These are phyloP conservation scores for Semotilus atromaculatus DNA, from an alignment of 2,797 vertebrate species.

Conservation along the genomic window DNA sequence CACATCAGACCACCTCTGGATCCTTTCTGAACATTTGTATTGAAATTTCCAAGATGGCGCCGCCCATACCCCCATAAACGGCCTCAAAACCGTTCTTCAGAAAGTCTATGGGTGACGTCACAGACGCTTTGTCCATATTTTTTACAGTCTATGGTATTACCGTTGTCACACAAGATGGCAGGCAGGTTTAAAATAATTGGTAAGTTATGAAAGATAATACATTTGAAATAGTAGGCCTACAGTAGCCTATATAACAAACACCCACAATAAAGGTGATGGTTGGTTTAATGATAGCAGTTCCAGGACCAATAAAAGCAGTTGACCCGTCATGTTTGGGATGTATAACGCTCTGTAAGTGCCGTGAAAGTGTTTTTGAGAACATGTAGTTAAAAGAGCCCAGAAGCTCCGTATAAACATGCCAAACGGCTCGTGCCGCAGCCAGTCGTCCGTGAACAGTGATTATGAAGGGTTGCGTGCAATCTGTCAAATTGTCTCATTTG, in stretches of 20 bases:
- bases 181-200: too few relatives aligned
- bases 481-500: conserved; percentile 48
- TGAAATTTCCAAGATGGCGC: too few relatives aligned
- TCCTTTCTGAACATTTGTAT: too few relatives aligned
- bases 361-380: background rate
- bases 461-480: conserved; percentile 43
- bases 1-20: too few relatives aligned
- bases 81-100: too few relatives aligned
- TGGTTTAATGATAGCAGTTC: background rate
- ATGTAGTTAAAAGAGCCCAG: conserved; percentile 9
- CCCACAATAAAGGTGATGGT: background rate
- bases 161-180: too few relatives aligned
- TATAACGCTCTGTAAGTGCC: background rate
- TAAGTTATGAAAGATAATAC: too few relatives aligned
- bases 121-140: too few relatives aligned
- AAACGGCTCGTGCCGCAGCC: conserved; percentile 11
- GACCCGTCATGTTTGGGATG: background rate
- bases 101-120: too few relatives aligned
- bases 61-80: too few relatives aligned
- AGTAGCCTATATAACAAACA: background rate
- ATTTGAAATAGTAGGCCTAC: too few relatives aligned
- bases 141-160: too few relatives aligned
- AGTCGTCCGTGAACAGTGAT: conserved; percentile 37
- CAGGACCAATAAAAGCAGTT: background rate
- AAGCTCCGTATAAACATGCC: conserved; percentile 10